phyloP scores from a whole-genome alignment of 2,113 vertebrate genomes.

The Zosterops lateralis region DNA sequence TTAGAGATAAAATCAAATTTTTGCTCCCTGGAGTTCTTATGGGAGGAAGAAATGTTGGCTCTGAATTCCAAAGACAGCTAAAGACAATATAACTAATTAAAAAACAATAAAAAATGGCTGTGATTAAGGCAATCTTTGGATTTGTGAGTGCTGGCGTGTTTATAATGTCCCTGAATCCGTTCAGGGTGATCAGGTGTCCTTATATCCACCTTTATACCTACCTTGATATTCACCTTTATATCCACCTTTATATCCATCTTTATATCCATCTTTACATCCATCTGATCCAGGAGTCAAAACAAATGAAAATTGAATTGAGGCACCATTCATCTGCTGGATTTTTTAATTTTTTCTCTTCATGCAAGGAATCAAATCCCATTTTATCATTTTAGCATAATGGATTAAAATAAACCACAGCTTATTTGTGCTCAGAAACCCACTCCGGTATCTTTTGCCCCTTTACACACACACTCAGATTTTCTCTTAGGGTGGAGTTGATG shows the following conservation, averaged over 20 bases:
- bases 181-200: not conserved
- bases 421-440: not conserved
- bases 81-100: not conserved
- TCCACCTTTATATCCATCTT: not conserved
- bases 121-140: not conserved
- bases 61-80: too few relatives aligned
- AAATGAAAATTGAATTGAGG: not conserved
- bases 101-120: not conserved
- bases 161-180: not conserved
- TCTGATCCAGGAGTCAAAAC: not conserved
- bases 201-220: not conserved
- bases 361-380: not conserved
- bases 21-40: not conserved
- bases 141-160: not conserved
- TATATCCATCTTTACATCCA: too few relatives aligned
- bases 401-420: not conserved
- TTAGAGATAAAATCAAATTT: not conserved
- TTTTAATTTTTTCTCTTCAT: not conserved
- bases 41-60: not conserved
- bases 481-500: not conserved
- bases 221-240: not conserved
- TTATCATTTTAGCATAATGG: not conserved
- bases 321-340: fast-evolving
- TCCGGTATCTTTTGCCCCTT: not conserved
- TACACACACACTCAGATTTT: not conserved